Evolutionary conservation across 2,888 invertebrate species (phyloP).

Genomic region (Noctua comes): DNA sequence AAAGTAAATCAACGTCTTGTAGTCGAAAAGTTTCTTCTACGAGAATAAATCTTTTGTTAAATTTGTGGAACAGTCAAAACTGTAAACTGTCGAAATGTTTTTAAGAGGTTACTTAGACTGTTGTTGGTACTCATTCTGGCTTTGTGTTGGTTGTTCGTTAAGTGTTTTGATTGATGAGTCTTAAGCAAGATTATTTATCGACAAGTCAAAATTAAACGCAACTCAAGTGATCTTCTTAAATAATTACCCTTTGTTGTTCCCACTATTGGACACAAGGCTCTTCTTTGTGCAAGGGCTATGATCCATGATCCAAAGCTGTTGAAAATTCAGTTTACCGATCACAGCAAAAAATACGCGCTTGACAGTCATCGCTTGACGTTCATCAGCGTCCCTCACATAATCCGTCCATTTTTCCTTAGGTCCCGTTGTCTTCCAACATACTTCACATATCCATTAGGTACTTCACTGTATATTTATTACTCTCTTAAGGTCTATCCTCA

Average conservation of each 20-base stretch:
- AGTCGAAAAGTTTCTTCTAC: constrained; percentile 14
- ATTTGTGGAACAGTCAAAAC: constrained; percentile 9
- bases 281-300: background rate
- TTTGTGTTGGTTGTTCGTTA: background rate
- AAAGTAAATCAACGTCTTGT: constrained; percentile 74
- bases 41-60: background rate
- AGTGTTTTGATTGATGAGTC: background rate
- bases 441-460: background rate
- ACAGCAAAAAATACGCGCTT: no score
- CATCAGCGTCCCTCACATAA: background rate
- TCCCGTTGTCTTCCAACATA: background rate
- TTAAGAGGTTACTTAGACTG: background rate
- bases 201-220: background rate
- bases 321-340: background rate
- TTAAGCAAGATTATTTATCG: no score
- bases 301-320: background rate
- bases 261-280: background rate
- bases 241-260: background rate
- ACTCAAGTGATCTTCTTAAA: background rate
- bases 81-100: background rate
- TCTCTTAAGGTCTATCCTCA: no score
- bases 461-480: background rate
- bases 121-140: background rate
- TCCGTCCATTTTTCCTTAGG: background rate
- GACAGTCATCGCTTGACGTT: background rate